These are phyloP conservation scores for Altica lythri DNA, from an alignment of 2,888 invertebrate genomes.

Conservation along the genomic window DNA sequence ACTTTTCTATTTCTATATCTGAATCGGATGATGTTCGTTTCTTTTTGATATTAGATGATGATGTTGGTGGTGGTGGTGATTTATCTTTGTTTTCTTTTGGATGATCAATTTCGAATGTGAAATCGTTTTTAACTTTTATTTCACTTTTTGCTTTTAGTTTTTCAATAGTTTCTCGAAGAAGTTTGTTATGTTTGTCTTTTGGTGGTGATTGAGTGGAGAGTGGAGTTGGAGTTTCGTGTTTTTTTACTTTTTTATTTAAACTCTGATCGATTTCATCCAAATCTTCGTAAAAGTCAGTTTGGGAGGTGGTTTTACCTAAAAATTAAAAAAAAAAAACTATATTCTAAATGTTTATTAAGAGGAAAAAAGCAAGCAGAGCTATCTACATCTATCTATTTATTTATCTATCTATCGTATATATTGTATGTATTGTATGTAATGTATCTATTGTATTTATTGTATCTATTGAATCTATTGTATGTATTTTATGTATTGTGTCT, in stretches of 20 bases:
- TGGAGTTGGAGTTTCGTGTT: constrained; percentile 23
- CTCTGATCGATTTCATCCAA: constrained; percentile 32
- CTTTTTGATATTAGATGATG: no score
- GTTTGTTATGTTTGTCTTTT: constrained; percentile 56
- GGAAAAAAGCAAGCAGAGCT: no score
- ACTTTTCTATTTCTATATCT: no score
- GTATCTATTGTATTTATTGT: no score
- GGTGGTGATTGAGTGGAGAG: constrained; percentile 44
- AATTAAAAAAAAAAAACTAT: constrained; percentile 20
- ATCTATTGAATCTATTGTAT: no score
- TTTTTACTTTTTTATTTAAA: constrained; percentile 34
- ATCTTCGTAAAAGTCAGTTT: constrained; percentile 46
- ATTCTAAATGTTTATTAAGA: no score
- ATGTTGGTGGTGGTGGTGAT: no score
- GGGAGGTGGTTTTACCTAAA: constrained; percentile 40
- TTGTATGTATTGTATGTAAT: no score
- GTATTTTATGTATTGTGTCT: no score
- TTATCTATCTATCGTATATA: no score
- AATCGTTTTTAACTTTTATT: constrained; percentile 55
- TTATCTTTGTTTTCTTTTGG: constrained; percentile 49
- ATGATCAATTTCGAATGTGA: constrained; percentile 46
- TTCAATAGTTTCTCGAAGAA: constrained; percentile 64
- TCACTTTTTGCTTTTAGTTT: constrained; percentile 69
- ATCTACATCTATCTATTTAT: no score
- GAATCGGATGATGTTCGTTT: no score